Conservation (phyloP, 2,113 vertebrate species). For the Tympanuchus pallidicinctus region DNA sequence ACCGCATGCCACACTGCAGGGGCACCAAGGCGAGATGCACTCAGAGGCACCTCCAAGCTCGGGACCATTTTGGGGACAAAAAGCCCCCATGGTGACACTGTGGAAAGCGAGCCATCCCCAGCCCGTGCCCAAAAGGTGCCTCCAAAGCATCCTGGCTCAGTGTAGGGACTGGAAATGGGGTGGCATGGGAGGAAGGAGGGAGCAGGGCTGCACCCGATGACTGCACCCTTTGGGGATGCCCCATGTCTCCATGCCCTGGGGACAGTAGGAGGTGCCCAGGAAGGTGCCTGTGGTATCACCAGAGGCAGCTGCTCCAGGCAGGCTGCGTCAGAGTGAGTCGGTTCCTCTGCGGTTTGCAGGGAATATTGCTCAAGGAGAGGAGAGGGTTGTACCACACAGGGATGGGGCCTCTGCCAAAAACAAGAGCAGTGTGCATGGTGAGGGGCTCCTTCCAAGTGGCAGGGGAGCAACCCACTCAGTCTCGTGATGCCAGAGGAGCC, state of each 20-base stretch:
- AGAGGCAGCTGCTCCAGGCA: background rate
- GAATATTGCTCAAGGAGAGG: constrained; percentile 3
- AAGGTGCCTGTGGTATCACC: background rate
- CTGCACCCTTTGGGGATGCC: background rate
- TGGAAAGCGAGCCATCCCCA: fast-evolving
- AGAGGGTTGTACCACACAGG: background rate
- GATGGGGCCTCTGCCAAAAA: background rate
- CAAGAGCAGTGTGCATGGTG: background rate
- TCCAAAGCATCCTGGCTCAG: background rate
- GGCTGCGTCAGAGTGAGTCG: background rate
- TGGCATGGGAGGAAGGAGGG: background rate
- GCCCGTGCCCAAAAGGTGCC: fast-evolving
- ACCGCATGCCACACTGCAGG: fast-evolving
- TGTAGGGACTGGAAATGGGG: background rate
- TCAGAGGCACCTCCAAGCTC: background rate
- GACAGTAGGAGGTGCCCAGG: background rate
- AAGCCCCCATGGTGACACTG: background rate
- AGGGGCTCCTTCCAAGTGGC: background rate
- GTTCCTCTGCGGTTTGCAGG: constrained; percentile 46
- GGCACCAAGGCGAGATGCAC: background rate
- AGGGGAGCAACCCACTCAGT: background rate
- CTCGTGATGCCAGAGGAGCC: fast-evolving
- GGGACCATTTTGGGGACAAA: background rate
- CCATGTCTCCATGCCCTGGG: fast-evolving
- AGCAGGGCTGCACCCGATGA: background rate